Base-by-base conservation (phyloP, 2,797 vertebrate species). In the Sebastes steindachneri region DNA sequence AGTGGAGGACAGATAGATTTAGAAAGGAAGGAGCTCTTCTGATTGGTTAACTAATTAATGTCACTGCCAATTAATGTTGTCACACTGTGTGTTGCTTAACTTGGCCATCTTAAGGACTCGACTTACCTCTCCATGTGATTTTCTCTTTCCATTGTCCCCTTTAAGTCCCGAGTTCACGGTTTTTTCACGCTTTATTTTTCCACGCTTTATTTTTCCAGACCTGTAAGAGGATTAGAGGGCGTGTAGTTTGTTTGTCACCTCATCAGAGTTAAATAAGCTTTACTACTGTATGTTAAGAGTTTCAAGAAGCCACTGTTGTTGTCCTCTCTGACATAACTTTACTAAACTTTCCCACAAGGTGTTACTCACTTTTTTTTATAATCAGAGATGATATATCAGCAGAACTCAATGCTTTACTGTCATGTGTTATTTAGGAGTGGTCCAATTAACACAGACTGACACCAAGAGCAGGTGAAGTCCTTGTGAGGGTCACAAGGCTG, bases 141-240 rank as follows among this genome's bases (percentile, higher is more conserved):
- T 72, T 72, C 35, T 53, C 67, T 89, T 89, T 88, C 76, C 72
- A 57, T 88, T 70, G 75, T 78, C 55, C 67, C 62, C 75, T 60
- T n/a, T 84, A 80, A 83, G 26, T 81, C 48, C 15, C 41, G 59
- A 79, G 35, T 58, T 71, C 51, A 78, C 62, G 19, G 9, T 75
- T 76, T 87, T 79, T 62, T 63, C 58, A 71, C 28, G 15, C 48
- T 73, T 86, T 82, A 67, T 75, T 76, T 87, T 79, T 62, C 60
- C 55, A 73, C 28, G 12, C 55, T 73, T 86, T 82, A 67, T 84
- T 89, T 51, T 84, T 77, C 55, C 75, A 75, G 70, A 73, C 83
- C 64, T 78, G 15, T 89, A 89, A 94, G 83, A 85, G 89, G 90
- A 93, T 93, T 92, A 86, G 3, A 45, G 41, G 31, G 59, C 31